Evolutionary conservation across 2,113 vertebrate species (phyloP).

Genomic region (Brienomyrus longianalis): DNA sequence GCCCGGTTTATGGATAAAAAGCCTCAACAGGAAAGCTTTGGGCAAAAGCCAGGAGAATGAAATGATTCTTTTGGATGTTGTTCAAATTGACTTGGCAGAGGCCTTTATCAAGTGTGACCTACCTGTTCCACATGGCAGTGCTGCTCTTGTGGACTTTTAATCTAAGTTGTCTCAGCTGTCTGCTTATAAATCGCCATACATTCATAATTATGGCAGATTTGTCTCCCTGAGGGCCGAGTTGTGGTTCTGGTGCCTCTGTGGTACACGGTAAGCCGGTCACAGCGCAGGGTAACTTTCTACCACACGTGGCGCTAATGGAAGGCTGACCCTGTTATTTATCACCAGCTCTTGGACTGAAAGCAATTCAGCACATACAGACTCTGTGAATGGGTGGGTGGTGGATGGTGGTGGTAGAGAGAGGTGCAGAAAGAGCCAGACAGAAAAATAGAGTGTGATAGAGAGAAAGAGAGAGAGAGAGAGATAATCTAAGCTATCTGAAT

Average conservation of each 20-base stretch:
- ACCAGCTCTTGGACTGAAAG: conserved; percentile 38
- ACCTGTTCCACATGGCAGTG: background rate
- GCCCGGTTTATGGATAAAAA: background rate
- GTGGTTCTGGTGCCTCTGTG: background rate
- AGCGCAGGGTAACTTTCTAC: background rate
- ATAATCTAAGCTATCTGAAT: conserved; percentile 17
- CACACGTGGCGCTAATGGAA: conserved; percentile 33
- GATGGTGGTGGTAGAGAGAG: background rate
- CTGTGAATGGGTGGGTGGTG: background rate
- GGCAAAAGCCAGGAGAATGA: background rate
- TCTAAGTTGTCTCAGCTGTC: background rate
- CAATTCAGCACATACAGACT: conserved; percentile 31
- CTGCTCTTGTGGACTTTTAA: background rate
- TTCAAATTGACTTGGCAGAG: background rate
- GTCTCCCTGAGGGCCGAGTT: background rate
- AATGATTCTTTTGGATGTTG: conserved; percentile 4
- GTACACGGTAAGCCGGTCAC: background rate
- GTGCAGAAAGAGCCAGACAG: background rate
- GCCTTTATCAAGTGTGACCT: background rate
- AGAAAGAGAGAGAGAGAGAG: background rate
- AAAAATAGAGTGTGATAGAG: background rate
- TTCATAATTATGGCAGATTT: background rate
- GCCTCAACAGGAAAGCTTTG: conserved; percentile 2
- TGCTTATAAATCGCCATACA: background rate
- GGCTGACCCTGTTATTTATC: conserved; percentile 48